phyloP scores from a whole-genome alignment of 2,113 vertebrate genomes.

The Perca flavescens region DNA sequence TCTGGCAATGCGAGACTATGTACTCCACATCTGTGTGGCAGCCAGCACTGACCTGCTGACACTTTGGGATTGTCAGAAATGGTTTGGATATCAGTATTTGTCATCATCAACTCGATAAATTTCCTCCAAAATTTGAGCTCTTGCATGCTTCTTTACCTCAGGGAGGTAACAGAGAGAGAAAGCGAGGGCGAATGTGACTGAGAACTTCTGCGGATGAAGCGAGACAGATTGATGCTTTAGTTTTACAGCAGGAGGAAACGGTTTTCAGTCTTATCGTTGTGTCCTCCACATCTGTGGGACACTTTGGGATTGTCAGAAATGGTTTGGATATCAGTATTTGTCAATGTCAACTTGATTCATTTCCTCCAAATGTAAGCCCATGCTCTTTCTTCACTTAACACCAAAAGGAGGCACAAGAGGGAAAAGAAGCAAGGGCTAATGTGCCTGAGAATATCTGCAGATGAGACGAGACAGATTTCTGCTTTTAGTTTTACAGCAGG shows the following conservation, averaged over 20 bases:
- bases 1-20: no score
- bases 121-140: background rate
- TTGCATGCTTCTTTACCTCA: background rate
- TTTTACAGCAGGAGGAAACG: constrained; percentile 29
- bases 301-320: background rate
- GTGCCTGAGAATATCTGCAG: background rate
- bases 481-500: constrained; percentile 36
- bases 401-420: background rate
- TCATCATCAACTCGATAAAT: background rate
- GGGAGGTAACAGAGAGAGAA: background rate
- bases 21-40: background rate
- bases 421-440: background rate
- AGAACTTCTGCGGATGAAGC: background rate
- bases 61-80: background rate
- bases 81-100: constrained; percentile 2
- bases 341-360: background rate
- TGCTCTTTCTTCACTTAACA: background rate
- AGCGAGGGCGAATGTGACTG: background rate
- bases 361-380: background rate
- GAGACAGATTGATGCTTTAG: constrained; percentile 46
- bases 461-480: constrained; percentile 44
- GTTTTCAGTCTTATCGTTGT: background rate
- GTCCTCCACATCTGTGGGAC: background rate
- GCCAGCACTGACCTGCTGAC: background rate
- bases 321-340: background rate